Evolutionary conservation across 1,140 invertebrate genomes (phyloP).

Genomic region (Centruroides vittatus): DNA sequence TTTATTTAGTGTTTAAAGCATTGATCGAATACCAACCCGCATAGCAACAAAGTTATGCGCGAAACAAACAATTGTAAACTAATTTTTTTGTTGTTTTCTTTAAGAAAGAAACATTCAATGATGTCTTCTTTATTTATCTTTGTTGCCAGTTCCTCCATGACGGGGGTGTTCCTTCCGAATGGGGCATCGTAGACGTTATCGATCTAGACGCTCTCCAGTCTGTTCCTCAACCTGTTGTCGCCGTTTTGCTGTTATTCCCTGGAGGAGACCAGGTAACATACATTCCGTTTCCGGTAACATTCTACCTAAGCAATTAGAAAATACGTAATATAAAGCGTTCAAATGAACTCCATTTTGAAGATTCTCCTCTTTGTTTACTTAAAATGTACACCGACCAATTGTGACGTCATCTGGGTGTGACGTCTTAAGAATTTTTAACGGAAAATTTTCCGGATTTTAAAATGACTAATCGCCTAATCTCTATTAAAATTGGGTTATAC

Average conservation of each 20-base stretch:
- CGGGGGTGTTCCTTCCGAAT: slow-evolving; percentile 41
- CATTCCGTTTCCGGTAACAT: too few relatives aligned
- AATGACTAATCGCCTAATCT: too few relatives aligned
- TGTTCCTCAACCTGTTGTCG: slow-evolving; percentile 66
- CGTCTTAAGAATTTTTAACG: too few relatives aligned
- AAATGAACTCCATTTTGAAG: too few relatives aligned
- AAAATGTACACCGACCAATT: too few relatives aligned
- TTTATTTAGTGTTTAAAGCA: background rate
- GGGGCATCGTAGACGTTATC: slow-evolving; percentile 74
- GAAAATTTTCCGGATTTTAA: too few relatives aligned
- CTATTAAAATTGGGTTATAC: too few relatives aligned
- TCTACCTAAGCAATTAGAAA: too few relatives aligned
- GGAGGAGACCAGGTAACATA: slow-evolving; percentile 38
- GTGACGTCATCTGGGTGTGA: too few relatives aligned
- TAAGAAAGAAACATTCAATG: background rate
- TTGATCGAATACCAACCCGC: too few relatives aligned
- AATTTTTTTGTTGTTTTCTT: background rate
- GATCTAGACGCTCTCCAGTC: slow-evolving; percentile 66
- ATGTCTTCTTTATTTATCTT: background rate
- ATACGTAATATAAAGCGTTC: too few relatives aligned
- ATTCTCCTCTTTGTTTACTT: too few relatives aligned
- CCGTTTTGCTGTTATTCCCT: slow-evolving; percentile 78
- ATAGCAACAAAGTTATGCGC: background rate
- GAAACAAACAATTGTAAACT: background rate
- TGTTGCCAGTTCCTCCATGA: slow-evolving; percentile 4